Evolutionary conservation across 1,140 invertebrate species (phyloP).

Genomic region (Habropoda laboriosa): DNA sequence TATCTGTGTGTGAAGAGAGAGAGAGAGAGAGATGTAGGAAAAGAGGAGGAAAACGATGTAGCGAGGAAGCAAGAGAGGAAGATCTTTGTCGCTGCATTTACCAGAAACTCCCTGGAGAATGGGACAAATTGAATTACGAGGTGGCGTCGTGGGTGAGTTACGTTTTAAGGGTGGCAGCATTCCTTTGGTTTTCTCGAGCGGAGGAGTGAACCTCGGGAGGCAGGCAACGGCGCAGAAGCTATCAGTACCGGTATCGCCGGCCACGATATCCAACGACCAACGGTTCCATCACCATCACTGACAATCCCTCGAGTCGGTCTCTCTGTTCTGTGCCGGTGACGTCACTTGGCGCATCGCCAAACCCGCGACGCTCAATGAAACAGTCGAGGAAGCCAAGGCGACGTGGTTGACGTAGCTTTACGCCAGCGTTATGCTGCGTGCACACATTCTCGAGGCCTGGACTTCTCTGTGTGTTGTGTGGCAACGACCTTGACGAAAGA

Average conservation of each 20-base stretch:
- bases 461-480: too few species aligned
- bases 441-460: slow-evolving; percentile 42
- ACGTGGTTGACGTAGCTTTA: slow-evolving; percentile 60
- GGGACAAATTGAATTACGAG: slow-evolving; percentile 50
- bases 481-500: slow-evolving; percentile 67
- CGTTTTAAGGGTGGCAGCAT: slow-evolving; percentile 9
- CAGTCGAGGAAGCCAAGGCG: slow-evolving; percentile 60
- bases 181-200: neutral
- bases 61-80: too few species aligned
- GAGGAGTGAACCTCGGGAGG: neutral
- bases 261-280: slow-evolving; percentile 6
- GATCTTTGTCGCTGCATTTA: neutral
- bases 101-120: slow-evolving; percentile 26
- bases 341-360: slow-evolving; percentile 74
- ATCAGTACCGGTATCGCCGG: slow-evolving; percentile 6
- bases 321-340: slow-evolving; percentile 70
- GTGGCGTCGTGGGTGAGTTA: neutral
- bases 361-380: slow-evolving; percentile 75
- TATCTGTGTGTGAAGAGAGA: too few species aligned
- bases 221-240: neutral
- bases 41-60: too few species aligned
- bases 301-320: slow-evolving; percentile 50
- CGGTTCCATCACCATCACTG: slow-evolving; percentile 53
- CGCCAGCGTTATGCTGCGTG: slow-evolving; percentile 66
- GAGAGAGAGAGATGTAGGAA: too few species aligned